Base-by-base conservation (phyloP, 2,888 invertebrate genomes). In the Leptothorax acervorum region DNA sequence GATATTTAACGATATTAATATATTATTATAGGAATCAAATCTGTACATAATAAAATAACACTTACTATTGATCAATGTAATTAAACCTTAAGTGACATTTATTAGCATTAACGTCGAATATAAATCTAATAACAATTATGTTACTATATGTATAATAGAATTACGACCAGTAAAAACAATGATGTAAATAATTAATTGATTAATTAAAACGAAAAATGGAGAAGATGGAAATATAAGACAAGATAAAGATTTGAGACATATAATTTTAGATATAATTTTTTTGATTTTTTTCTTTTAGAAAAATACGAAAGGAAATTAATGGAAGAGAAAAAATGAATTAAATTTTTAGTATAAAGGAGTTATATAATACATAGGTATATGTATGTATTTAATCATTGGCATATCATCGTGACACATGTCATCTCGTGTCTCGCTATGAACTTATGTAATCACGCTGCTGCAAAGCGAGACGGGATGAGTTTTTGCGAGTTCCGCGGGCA, bases 401-500 rank as follows among this genome's bases (percentile, higher is more conserved):
- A 15, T 39, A 68, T 68, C 42, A 42, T 48, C 60, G 75, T 45
- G 42, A 23, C 28, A 79, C 73, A 35, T 60, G 42, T 62, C 39
- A 15, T 79, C 3, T 42, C n/a, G 53, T 11, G 39, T 57, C 2
- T 39, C 28, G 18, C 28, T 51, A 5, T 23, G 28, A 82, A 42
- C 76, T 82, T 82, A 82, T 5, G 28, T 65, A 82, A 82, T 65
- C 39, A 31, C 63, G 39, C 18, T 23, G 57, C 45, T 48, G 23
- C 23, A 23, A 55, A 78, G 53, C 53, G 78, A 68, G 53, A 78
- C 42, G 39, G 15, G 55, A 78, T 68, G 42, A 18, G 68, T 78
- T 78, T 78, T 78, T 78, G 78, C 55, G 42, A 78, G 42, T 55
- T n/a, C 18, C 55, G 42, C 42, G 55, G 28, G 53, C 12, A 39